Evolutionary conservation across 1,140 invertebrate genomes (phyloP), one percentile per base, ranked within the genome.

Genomic region (Lithobius niger): DNA sequence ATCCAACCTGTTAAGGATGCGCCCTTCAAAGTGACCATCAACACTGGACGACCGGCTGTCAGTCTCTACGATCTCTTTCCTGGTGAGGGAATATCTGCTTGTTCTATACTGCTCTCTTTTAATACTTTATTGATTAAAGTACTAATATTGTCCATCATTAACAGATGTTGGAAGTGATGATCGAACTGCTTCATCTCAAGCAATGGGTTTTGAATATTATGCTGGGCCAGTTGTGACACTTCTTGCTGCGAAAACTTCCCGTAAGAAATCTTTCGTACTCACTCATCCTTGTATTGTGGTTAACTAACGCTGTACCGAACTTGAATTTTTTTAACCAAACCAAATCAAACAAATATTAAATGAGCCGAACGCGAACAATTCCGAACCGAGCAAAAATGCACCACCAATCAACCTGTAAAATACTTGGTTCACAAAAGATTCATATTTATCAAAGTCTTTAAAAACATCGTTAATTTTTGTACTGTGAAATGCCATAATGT

Each of bases 21-120:
- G 19, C 70, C 77, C 15, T 74, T 77, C 62, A 82, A 83, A 66
- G 67, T 84, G 16, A 85, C 81, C 0, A 66, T 88, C 27, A 79
- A 78, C 60, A 75, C 78, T 13, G 79, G 79, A 65, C 79, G 82
- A 61, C 72, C 77, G 21, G 70, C 78, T 19, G 71, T 80, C 21
- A 76, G 73, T 62, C 72, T 86, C 22, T 71, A 74, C 55, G 78
- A 81, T 56, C 64, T 88, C 36, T 87, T 86, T 68, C 77, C 82
- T 65, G 83, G 83, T 85, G 63, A 60, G 59, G 19, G n/a, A 43
- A 3, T 4, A 45, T 36, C 6, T 36, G 31, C n/a, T 36, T 10
- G 31, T 10, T n/a, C 6, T 10, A 36, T 36, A 36, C 6, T 10
- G 26, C 24, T 16, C n/a, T 1, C 18, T 49, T 22, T 18, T 25